A percentile compares a stretch with the other conserved stretches of the same genome.
These are phyloP conservation scores for Ondatra zibethicus DNA, from an alignment of 2,113 vertebrate species.

Conservation along the genomic window DNA sequence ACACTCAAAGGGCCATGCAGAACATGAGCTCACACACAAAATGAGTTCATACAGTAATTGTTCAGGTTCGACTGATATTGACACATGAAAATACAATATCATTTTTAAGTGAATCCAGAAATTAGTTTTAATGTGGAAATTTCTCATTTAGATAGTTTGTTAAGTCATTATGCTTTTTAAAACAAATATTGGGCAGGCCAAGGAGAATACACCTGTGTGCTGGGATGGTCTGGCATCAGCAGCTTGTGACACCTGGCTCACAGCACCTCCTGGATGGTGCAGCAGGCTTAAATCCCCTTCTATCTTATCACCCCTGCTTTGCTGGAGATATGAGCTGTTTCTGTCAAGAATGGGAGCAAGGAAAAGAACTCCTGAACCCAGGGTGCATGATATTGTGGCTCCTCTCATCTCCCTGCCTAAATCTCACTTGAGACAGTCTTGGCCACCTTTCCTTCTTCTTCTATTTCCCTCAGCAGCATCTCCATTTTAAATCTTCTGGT, in stretches of 20 bases:
- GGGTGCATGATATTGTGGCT: neutral
- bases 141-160: constrained; percentile 7
- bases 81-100: neutral
- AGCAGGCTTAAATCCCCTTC: neutral
- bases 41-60: neutral
- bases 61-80: neutral
- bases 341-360: neutral
- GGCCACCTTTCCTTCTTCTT: neutral
- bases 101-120: no score
- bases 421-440: neutral
- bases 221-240: neutral
- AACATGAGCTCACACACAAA: neutral
- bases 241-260: neutral
- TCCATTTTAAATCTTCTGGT: neutral
- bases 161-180: neutral
- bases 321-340: constrained; percentile 8
- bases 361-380: neutral
- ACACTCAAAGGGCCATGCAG: neutral
- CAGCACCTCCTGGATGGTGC: neutral
- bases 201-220: neutral
- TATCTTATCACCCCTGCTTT: neutral
- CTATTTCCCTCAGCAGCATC: neutral
- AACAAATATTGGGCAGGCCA: neutral
- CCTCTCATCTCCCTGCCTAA: neutral
- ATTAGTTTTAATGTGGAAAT: neutral